Percentiles rank a stretch among this genome's conserved stretches.
Conservation (phyloP, 2,113 vertebrate genomes). For the Haemorhous mexicanus region DNA sequence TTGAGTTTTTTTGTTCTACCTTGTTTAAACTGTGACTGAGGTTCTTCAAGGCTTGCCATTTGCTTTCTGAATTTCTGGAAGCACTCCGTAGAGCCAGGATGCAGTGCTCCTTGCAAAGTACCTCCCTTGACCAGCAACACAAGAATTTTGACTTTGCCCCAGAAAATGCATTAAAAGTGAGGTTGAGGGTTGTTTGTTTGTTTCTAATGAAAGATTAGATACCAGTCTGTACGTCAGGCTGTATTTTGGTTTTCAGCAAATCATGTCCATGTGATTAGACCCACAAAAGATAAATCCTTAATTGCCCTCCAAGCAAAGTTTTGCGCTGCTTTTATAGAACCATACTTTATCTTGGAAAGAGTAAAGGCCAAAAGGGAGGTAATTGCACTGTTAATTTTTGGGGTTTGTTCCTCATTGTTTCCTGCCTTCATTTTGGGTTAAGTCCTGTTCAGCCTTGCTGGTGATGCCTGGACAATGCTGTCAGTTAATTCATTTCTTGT, state of each 20-base stretch:
- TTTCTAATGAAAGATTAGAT: neutral
- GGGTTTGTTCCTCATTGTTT: neutral
- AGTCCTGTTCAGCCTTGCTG: neutral
- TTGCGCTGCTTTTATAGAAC: neutral
- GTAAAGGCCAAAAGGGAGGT: neutral
- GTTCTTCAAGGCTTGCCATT: neutral
- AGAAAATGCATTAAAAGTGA: neutral
- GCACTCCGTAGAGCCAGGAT: neutral
- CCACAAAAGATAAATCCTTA: neutral
- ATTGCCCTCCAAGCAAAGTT: neutral
- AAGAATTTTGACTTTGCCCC: neutral
- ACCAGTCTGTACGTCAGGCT: neutral
- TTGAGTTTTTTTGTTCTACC: neutral
- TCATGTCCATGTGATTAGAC: neutral
- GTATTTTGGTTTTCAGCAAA: neutral
- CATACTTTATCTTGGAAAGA: neutral
- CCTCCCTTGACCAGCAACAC: neutral
- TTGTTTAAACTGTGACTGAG: neutral
- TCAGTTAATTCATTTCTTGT: accelerated
- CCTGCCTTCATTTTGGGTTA: neutral
- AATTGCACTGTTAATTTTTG: neutral
- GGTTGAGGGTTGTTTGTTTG: neutral
- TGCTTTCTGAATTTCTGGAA: neutral
- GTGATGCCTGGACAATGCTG: neutral
- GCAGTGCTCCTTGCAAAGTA: neutral